Conservation (phyloP, 2,888 invertebrate genomes). For the Poecilus cupreus region DNA sequence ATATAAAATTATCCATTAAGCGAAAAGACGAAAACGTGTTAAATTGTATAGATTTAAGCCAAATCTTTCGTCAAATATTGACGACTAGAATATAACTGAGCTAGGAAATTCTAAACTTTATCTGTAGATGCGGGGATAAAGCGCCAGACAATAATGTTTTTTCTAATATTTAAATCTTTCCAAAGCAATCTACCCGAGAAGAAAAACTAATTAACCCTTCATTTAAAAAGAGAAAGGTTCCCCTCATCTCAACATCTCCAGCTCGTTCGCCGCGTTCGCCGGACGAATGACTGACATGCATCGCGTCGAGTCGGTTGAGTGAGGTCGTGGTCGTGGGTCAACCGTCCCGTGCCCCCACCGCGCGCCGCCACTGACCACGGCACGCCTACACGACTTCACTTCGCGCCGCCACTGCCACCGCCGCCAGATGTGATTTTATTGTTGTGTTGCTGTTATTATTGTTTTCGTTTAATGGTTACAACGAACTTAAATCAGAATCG, state of each 20-base stretch:
- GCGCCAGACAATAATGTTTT: too few relatives aligned
- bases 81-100: too few relatives aligned
- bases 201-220: too few relatives aligned
- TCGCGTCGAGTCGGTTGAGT: not conserved
- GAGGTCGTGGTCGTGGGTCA: constrained; percentile 17
- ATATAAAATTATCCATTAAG: too few relatives aligned
- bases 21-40: too few relatives aligned
- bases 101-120: too few relatives aligned
- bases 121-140: too few relatives aligned
- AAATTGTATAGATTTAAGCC: too few relatives aligned
- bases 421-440: constrained; percentile 1
- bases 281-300: not conserved
- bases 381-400: not conserved
- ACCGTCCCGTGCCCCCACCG: not conserved
- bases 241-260: not conserved
- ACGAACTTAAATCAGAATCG: constrained; percentile 24
- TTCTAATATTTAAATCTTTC: too few relatives aligned
- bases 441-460: not conserved
- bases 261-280: not conserved
- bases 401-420: not conserved
- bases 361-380: not conserved
- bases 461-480: constrained; percentile 31
- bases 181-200: too few relatives aligned
- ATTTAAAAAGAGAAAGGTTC: too few relatives aligned
- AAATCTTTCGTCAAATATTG: too few relatives aligned